Base-by-base conservation (phyloP, 1,140 invertebrate genomes). In the Drosophila seguyi region DNA sequence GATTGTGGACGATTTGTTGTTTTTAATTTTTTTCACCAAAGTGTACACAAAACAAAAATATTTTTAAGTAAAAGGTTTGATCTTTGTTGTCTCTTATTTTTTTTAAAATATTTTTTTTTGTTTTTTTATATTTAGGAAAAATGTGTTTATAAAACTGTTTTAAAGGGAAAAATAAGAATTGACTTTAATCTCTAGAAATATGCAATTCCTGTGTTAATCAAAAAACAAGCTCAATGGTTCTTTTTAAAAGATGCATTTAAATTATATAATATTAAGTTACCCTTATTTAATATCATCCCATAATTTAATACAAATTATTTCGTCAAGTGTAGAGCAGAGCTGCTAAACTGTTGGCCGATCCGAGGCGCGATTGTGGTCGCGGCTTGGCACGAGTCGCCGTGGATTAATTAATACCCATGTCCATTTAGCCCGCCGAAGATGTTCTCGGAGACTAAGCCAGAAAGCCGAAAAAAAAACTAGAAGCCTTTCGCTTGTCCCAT, bases 331-430 rank as follows among this genome's bases (percentile, higher is more conserved):
- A 38, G 10, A 10, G 4, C 38, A 16, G 20, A 65, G 58, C 52
- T 34, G 77, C 79, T 77, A 77, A 81, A 76, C 72, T 74, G 76
- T 66, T 34, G 27, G 31, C 22, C 27, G 36, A 73, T 59, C 36
- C 52, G 52, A 55, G 34, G 41, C 52, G 36, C 71, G 68, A 72
- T 60, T 74, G 47, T 58, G 73, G 63, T 55, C 58, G 31, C 61
- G n/a, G 75, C 66, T 82, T 80, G 84, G 84, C 84, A 87, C 84
- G 84, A 88, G 84, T 90, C 85, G 60, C 72, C 63, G 75, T 78
- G 80, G 76, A 84, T 87, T 80, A 88, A 87, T 87, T 88, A 87
- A 71, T 80, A 79, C 22, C 72, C 65, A 75, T 72, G 63, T 59
- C 55, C 74, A 79, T 75, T 81, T 75, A 58, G 34, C 59, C 52